Base-by-base conservation (phyloP, 2,113 vertebrate species). In the Dipodomys spectabilis region DNA sequence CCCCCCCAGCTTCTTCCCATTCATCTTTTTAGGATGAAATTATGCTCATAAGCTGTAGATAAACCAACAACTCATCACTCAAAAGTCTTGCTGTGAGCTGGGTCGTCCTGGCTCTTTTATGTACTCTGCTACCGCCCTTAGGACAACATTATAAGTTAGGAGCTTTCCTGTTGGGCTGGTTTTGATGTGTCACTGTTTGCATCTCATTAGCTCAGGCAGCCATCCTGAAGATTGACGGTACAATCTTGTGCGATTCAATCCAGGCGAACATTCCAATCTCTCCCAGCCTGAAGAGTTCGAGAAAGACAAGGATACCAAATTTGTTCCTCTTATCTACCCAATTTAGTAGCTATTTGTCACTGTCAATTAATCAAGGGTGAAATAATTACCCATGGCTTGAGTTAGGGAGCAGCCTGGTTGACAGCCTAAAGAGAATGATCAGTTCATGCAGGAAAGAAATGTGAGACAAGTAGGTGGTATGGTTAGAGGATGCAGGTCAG, bases 121-220 rank as follows among this genome's bases (percentile, higher is more conserved):
- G 98, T 97, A 98, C 97, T 98, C 97, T 98, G 98, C 98, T 98
- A 98, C 98, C 96, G 96, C 98, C 96, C 97, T 96, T 98, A 98
- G 97, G 98, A 97, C 97, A 97, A 94, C 74, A 20, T 53, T 83
- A 84, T 97, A 97, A 97, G 65, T 94, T 93, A 93, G 82, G 91
- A 97, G 88, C 79, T 96, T 88, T 90, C 23, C 96, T 95, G 67
- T 93, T 95, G 68, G 22, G 13, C 53, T 87, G 79, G 74, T 86
- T 65, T 82, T 86, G n/a, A 62, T 72, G 53, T 88, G 87, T 92
- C 93, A 90, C 79, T 90, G 67, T 89, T 92, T 93, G 84, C 88
- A 93, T 97, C 84, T 96, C 67, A 90, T 96, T 96, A 96, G 78
- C 79, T 94, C 69, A 35, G 20, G 25, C 89, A 91, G 89, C 73